Conservation (phyloP, 2,888 invertebrate genomes). For the Drosophila ezoana region DNA sequence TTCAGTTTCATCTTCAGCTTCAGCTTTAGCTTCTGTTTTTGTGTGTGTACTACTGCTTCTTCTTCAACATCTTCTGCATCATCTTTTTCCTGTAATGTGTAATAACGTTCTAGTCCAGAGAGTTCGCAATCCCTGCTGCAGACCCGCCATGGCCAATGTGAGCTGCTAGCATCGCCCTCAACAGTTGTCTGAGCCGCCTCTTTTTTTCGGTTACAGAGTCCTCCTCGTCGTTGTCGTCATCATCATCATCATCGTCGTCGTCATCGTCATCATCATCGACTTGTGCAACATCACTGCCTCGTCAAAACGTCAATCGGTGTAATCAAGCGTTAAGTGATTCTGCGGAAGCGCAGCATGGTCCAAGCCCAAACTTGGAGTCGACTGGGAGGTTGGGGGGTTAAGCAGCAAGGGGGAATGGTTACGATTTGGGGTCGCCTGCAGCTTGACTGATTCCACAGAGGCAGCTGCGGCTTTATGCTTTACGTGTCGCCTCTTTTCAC, state of each 20-base stretch:
- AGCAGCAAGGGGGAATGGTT: not conserved
- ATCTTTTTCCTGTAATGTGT: conserved; percentile 22
- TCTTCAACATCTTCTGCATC: conserved; percentile 6
- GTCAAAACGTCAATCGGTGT: conserved; percentile 81
- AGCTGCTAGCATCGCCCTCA: conserved; percentile 34
- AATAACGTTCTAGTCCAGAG: conserved; percentile 59
- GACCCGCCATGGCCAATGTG: not conserved
- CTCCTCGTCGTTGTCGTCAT: conserved; percentile 12
- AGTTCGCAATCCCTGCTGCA: conserved; percentile 24
- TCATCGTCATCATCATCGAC: conserved; percentile 65
- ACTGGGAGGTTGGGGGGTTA: no score
- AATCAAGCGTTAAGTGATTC: conserved; percentile 83
- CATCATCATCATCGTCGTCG: conserved; percentile 34
- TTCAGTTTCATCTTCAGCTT: conserved; percentile 6
- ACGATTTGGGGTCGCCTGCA: conserved; percentile 22
- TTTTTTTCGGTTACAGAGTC: conserved; percentile 29
- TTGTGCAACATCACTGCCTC: conserved; percentile 79
- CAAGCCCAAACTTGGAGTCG: conserved; percentile 11
- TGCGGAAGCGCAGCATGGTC: conserved; percentile 73
- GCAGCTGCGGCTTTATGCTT: conserved; percentile 39
- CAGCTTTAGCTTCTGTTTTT: conserved; percentile 8
- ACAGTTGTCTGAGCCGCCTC: conserved; percentile 50
- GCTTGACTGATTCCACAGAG: conserved; percentile 46
- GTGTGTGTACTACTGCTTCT: conserved; percentile 12
- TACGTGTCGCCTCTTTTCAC: conserved; percentile 41